Evolutionary conservation across 2,888 invertebrate species (phyloP).

Genomic region (Ernsta delagoae): DNA sequence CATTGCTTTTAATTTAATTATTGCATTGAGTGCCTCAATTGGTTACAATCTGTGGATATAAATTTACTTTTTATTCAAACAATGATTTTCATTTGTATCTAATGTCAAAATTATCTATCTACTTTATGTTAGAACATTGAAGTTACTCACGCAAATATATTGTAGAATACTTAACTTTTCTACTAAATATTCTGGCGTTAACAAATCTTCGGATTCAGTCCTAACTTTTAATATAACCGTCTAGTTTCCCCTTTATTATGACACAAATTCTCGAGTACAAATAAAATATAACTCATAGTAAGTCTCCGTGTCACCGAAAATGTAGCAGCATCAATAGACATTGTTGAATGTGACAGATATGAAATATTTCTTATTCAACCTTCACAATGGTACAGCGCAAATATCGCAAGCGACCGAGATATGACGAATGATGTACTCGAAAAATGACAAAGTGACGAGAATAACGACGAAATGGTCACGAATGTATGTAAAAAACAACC

Average conservation of each 20-base stretch:
- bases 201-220: background rate
- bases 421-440: slow-evolving; percentile 34
- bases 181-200: slow-evolving; percentile 1
- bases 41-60: too few relatives aligned
- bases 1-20: too few relatives aligned
- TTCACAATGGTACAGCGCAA: slow-evolving; percentile 29
- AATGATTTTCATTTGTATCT: too few relatives aligned
- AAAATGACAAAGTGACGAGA: slow-evolving; percentile 33
- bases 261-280: slow-evolving; percentile 1
- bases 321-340: slow-evolving; percentile 21
- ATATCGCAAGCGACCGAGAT: slow-evolving; percentile 29
- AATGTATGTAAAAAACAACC: slow-evolving; percentile 28
- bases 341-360: slow-evolving; percentile 26
- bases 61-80: too few relatives aligned
- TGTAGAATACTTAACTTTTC: background rate
- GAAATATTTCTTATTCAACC: slow-evolving; percentile 32
- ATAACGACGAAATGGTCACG: too few relatives aligned
- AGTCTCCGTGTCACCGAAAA: slow-evolving; percentile 20
- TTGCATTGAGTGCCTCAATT: too few relatives aligned
- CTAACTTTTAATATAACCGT: slow-evolving; percentile 12
- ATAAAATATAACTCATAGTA: background rate
- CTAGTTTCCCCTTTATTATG: slow-evolving; percentile 7
- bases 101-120: too few relatives aligned
- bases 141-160: too few relatives aligned
- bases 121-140: too few relatives aligned